Evolutionary conservation across 1,140 invertebrate genomes (phyloP).

Genomic region (Heterodera schachtii): DNA sequence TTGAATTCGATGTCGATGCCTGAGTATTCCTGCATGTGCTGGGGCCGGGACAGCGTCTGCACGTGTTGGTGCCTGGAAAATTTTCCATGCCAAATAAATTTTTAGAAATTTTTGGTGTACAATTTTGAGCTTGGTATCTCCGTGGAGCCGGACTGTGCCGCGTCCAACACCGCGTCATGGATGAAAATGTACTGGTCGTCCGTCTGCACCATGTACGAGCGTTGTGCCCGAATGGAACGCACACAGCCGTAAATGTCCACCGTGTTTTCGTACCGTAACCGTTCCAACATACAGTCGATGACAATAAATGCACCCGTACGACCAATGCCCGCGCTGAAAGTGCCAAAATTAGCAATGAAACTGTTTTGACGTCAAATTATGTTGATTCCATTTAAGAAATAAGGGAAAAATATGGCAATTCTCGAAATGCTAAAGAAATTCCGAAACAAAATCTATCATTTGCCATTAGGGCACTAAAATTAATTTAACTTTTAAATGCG

Average conservation of each 20-base stretch:
- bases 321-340: slow-evolving; percentile 85
- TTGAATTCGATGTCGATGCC: slow-evolving; percentile 99
- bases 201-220: slow-evolving; percentile 94
- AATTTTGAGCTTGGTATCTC: slow-evolving; percentile 88
- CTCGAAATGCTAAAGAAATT: no score
- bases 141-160: slow-evolving; percentile 89
- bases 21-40: slow-evolving; percentile 70
- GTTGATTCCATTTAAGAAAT: no score
- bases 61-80: slow-evolving; percentile 74
- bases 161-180: slow-evolving; percentile 92
- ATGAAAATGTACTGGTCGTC: slow-evolving; percentile 99
- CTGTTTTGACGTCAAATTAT: no score
- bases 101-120: slow-evolving; percentile 68
- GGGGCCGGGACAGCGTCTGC: slow-evolving; percentile 81
- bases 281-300: slow-evolving; percentile 93
- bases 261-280: slow-evolving; percentile 90
- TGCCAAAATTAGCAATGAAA: not conserved
- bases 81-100: not conserved
- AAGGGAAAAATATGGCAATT: no score
- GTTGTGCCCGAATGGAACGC: slow-evolving; percentile 90
- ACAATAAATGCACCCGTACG: slow-evolving; percentile 97
- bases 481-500: no score
- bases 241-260: slow-evolving; percentile 99
- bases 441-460: no score
- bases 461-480: no score